Evolutionary conservation across 1,140 invertebrate genomes (phyloP), one percentile per base, ranked within the genome.

Genomic region (Heliconius hewitsoni): DNA sequence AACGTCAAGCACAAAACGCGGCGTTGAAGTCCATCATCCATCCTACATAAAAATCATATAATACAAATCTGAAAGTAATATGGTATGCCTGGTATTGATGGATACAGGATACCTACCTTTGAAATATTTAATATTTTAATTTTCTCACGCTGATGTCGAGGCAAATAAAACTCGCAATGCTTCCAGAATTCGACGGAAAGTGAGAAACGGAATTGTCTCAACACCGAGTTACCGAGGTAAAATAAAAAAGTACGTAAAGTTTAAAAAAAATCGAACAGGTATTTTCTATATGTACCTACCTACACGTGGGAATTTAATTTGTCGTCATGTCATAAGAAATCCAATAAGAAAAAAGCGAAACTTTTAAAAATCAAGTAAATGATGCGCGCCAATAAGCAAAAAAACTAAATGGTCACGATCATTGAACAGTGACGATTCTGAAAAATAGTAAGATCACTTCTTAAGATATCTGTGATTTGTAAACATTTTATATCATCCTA

Each of bases 321-420:
- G 23, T 30, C 27, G 27, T 66, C n/a, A 66, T 27, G 9, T 66
- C n/a, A 16, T 16, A 66, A 66, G 13, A 66, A 30, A 66, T 66
- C 11, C 9, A 66, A 66, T 66, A 66, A 66, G 27, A 73, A 50
- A 73, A 73, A 73, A 23, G 23, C 37, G 5, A 52, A 27, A 73
- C 19, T 73, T 30, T 23, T 23, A 23, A 23, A 46, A 73, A 50
- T n/a, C 27, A 46, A 73, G 42, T 27, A 73, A 73, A 50, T 27
- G 39, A 23, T 66, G 60, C 60, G 27, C 27, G 27, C 60, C 60
- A 30, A 13, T 46, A 50, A 19, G 13, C 39, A 73, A 73, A 50
- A 23, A 50, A 73, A 66, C 1, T 66, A 66, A 66, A 74, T 19
- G 39, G 50, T 75, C n/a, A 55, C 52, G 52, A 57, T 52, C 74